phyloP scores from a whole-genome alignment of 1,140 invertebrate species.

The Lysiphlebus fabarum region DNA sequence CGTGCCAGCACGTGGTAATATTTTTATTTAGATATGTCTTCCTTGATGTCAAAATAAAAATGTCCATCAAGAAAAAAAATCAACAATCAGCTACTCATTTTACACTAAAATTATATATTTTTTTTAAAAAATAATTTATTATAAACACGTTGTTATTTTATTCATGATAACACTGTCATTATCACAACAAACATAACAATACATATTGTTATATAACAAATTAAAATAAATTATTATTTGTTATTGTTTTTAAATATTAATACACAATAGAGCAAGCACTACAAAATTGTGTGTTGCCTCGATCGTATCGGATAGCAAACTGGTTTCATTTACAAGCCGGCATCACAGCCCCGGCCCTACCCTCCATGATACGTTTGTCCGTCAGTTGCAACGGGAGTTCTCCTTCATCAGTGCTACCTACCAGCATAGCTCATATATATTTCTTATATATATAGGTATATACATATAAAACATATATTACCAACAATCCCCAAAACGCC shows the following conservation, averaged over 20 bases:
- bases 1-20: no score
- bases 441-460: no score
- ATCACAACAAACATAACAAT: no score
- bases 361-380: slow-evolving; percentile 56
- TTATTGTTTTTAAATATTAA: slow-evolving; percentile 21
- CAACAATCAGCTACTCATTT: not conserved
- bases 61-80: slow-evolving; percentile 1
- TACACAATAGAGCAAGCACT: slow-evolving; percentile 18
- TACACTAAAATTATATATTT: no score
- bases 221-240: not conserved
- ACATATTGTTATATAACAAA: not conserved
- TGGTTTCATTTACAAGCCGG: slow-evolving; percentile 56
- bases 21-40: no score
- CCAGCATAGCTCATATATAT: not conserved
- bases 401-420: slow-evolving; percentile 26
- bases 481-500: no score
- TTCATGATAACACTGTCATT: no score
- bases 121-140: not conserved
- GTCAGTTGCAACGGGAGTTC: slow-evolving; percentile 39
- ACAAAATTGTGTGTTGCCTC: slow-evolving; percentile 46
- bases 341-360: slow-evolving; percentile 54
- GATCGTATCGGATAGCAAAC: slow-evolving; percentile 57
- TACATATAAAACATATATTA: no score
- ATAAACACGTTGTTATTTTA: not conserved
- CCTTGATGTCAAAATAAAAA: not conserved